Base-by-base conservation (phyloP, 1,140 invertebrate genomes). In the Euwallacea fornicatus region DNA sequence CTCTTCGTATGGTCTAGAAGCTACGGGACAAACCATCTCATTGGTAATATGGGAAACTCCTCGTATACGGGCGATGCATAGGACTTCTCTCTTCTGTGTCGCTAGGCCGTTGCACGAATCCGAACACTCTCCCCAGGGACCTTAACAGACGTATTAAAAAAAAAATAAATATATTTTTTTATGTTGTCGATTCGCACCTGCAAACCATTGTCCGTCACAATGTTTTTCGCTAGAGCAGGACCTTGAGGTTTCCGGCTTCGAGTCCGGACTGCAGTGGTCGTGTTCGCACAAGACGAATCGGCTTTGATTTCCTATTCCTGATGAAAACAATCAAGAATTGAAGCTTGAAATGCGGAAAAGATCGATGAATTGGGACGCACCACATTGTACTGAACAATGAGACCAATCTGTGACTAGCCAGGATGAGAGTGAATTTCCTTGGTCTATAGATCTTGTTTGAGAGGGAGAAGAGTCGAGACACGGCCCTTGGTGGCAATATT, bases 191-290 rank as follows among this genome's bases (percentile, higher is more conserved):
- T 33, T 33, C 21, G 21, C 4, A 75, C 74, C 88, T 16, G 83
- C 79, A 73, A 89, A 90, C 91, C 90, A 93, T 73, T 88, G 84
- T 0, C 86, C 88, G 16, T 85, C 85, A 77, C 90, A 92, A 7
- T 85, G 81, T 73, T 82, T 84, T 54, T 85, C 85, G 54, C 85
- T 87, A 60, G 84, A 84, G 74, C 91, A 93, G 3, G 84, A 83
- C 74, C 88, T 82, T 0, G 84, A 83, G 6, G 82, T 84, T 64
- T 86, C 83, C 0, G 90, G 90, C 73, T 86, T 86, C 41, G 76
- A 79, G 0, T 77, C 74, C 7, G 80, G 74, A 43, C 85, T 83
- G 75, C 88, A 90, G 16, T 75, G 77, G 54, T 80, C 77, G 11
- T 79, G 74, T 8, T 78, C 81, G 74, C 87, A 88, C 15, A 83